Percentiles rank a stretch among this genome's conserved stretches.
Conservation (phyloP, 2,797 vertebrate genomes). For the Amblyopsis hoosieri region DNA sequence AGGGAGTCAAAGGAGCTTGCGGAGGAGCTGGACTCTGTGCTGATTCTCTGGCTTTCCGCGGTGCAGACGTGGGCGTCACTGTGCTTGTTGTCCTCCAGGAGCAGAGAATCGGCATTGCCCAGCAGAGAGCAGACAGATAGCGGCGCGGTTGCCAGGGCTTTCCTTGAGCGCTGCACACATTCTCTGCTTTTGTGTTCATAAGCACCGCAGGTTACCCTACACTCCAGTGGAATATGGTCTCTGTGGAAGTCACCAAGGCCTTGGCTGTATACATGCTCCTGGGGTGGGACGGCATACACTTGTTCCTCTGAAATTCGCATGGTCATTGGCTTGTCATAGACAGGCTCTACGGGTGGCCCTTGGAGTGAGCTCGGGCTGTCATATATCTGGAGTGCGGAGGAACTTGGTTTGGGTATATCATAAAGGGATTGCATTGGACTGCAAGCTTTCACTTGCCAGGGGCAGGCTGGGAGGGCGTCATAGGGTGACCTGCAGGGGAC, state of each 20-base stretch:
- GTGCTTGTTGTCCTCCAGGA: conserved; percentile 34
- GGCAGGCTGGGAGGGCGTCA: conserved; percentile 51
- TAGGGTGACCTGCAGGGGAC: conserved; percentile 38
- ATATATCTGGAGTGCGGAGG: background rate
- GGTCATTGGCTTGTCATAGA: conserved; percentile 51
- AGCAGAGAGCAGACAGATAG: conserved; percentile 35
- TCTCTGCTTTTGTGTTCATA: conserved; percentile 46
- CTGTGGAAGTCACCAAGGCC: conserved; percentile 12
- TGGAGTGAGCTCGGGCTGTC: conserved; percentile 37
- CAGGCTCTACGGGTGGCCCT: conserved; percentile 22
- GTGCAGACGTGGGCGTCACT: conserved; percentile 13
- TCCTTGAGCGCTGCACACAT: conserved; percentile 52
- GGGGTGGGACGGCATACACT: conserved; percentile 37
- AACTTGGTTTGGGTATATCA: conserved; percentile 69
- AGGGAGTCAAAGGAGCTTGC: conserved; percentile 75
- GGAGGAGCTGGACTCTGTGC: conserved; percentile 81
- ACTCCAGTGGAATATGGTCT: conserved; percentile 63
- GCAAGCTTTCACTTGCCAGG: conserved; percentile 5
- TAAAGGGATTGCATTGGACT: conserved; percentile 50
- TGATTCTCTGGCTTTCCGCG: conserved; percentile 79
- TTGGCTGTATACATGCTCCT: conserved; percentile 23
- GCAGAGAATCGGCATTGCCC: conserved; percentile 11
- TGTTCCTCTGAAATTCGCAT: conserved; percentile 31
- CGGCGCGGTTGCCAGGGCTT: conserved; percentile 29
- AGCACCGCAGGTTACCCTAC: conserved; percentile 41